A percentile compares a stretch with the other conserved stretches of the same genome.
These are phyloP conservation scores for Holacanthella duospinosa DNA, from an alignment of 2,888 invertebrate genomes.

Conservation along the genomic window DNA sequence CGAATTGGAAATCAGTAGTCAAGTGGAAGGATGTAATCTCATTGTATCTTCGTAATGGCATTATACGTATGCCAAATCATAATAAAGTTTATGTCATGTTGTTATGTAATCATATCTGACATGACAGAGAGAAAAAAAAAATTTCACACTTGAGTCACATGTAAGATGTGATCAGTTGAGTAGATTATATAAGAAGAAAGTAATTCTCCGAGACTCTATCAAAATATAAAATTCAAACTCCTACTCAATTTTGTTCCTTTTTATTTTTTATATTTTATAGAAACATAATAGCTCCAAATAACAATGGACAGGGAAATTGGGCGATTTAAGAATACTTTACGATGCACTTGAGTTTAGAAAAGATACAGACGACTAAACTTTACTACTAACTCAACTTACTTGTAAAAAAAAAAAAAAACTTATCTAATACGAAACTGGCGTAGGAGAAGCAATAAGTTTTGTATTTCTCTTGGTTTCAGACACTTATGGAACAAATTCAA, in stretches of 20 bases:
- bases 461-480: background rate
- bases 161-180: too few relatives aligned
- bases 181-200: too few relatives aligned
- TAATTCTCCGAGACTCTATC: too few relatives aligned
- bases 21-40: too few relatives aligned
- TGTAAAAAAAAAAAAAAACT: background rate
- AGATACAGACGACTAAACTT: background rate
- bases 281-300: too few relatives aligned
- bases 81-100: slow-evolving; percentile 3
- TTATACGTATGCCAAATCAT: slow-evolving; percentile 2
- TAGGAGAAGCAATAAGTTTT: background rate
- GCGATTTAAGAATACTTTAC: background rate
- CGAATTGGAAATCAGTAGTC: too few relatives aligned
- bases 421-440: background rate
- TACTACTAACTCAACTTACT: background rate
- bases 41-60: background rate
- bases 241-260: background rate
- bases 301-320: background rate
- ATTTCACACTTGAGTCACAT: background rate
- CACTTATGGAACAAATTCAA: background rate
- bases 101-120: background rate
- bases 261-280: too few relatives aligned
- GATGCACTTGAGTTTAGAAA: background rate
- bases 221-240: too few relatives aligned
- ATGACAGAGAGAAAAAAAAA: too few relatives aligned